Conservation (phyloP, 2,797 vertebrate species). For the Tenualosa thibaudeaui region DNA sequence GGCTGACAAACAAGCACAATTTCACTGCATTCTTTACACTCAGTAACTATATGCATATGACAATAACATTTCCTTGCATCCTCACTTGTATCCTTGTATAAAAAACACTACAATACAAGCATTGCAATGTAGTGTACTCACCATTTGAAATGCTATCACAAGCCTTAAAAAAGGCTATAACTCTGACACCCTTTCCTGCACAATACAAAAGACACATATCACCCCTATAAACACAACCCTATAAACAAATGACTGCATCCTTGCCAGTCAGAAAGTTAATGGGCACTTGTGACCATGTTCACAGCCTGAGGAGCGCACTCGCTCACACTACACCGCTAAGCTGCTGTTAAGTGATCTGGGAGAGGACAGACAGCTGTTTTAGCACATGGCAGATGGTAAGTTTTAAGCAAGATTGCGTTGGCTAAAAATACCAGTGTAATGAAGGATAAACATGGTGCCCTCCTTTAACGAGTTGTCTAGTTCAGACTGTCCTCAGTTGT, state of each 20-base stretch:
- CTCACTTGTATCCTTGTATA: no score
- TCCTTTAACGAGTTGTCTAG: neutral
- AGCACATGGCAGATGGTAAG: neutral
- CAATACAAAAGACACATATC: neutral
- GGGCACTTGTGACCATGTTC: neutral
- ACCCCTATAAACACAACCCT: neutral
- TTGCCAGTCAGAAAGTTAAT: neutral
- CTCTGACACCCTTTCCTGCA: neutral
- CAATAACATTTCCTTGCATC: no score
- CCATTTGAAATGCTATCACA: neutral
- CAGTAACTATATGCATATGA: no score
- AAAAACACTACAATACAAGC: no score
- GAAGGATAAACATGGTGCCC: neutral
- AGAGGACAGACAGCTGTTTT: conserved; percentile 10
- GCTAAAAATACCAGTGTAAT: neutral
- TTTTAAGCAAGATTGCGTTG: neutral
- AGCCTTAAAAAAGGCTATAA: neutral
- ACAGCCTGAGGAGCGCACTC: neutral
- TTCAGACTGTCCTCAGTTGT: neutral
- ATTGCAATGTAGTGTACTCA: no score
- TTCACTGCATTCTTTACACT: no score
- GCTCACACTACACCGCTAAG: neutral
- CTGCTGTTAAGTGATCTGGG: neutral
- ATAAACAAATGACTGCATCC: neutral
- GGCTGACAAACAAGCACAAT: no score